These are phyloP conservation scores for Heterodera filipjevi DNA, from an alignment of 2,888 invertebrate genomes.

Conservation along the genomic window DNA sequence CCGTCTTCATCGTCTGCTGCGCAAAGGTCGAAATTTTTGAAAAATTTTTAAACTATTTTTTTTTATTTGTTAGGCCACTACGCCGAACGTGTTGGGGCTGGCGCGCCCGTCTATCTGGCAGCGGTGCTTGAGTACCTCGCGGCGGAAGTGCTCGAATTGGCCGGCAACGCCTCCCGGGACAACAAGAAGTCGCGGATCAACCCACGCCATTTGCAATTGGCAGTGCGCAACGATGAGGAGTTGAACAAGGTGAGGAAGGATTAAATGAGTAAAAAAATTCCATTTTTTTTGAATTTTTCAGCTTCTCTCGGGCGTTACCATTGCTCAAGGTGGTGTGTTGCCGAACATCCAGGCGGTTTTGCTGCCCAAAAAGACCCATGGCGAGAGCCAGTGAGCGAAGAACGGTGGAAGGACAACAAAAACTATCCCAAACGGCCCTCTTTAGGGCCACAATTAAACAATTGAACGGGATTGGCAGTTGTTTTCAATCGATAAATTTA, in stretches of 20 bases:
- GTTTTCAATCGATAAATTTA: neutral
- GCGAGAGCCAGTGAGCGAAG: conserved; percentile 29
- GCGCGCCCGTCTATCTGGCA: conserved; percentile 61
- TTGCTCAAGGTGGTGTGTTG: conserved; percentile 82
- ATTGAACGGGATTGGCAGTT: neutral
- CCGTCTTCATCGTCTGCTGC: conserved; percentile 61
- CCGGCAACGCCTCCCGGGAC: conserved; percentile 69
- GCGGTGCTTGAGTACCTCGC: conserved; percentile 61
- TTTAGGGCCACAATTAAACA: conserved; percentile 39
- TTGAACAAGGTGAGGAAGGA: conserved; percentile 58
- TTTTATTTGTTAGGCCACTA: conserved; percentile 46
- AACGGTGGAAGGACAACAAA: neutral
- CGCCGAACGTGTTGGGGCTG: conserved; percentile 60
- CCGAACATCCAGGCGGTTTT: conserved; percentile 64
- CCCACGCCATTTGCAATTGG: conserved; percentile 64
- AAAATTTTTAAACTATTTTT: neutral
- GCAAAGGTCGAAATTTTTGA: neutral
- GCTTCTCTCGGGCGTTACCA: conserved; percentile 74
- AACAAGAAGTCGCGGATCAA: conserved; percentile 69
- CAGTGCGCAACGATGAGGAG: conserved; percentile 63
- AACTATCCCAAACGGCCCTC: conserved; percentile 41
- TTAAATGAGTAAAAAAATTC: neutral
- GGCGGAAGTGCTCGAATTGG: conserved; percentile 66
- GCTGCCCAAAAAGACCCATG: conserved; percentile 63
- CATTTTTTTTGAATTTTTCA: neutral